phyloP scores from a whole-genome alignment of 2,888 invertebrate genomes.

The Lasioglossum villosulum region DNA sequence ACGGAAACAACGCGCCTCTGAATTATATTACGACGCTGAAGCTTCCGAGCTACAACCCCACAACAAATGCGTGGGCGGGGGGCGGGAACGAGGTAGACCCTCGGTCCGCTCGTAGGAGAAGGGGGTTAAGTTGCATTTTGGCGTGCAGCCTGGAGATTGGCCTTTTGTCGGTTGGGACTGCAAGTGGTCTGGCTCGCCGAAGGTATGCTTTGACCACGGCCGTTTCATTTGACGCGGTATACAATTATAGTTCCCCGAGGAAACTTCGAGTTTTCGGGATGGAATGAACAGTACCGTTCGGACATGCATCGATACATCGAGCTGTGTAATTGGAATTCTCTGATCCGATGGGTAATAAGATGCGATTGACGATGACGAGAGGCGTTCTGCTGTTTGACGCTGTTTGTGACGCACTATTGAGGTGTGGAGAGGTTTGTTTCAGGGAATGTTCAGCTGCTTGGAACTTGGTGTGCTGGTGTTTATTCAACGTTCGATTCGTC shows the following conservation, averaged over 20 bases:
- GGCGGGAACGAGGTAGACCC: neutral
- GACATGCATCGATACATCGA: conserved; percentile 38
- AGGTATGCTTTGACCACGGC: conserved; percentile 69
- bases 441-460: neutral
- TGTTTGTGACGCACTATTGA: neutral
- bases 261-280: conserved; percentile 66
- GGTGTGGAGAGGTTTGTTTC: neutral
- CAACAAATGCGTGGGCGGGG: neutral
- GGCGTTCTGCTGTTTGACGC: neutral
- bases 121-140: conserved; percentile 24
- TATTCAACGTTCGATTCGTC: neutral
- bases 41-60: conserved; percentile 35
- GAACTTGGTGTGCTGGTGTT: neutral
- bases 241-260: conserved; percentile 64
- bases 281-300: conserved; percentile 52
- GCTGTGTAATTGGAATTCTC: conserved; percentile 44
- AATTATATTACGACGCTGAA: conserved; percentile 54
- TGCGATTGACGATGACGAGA: neutral
- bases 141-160: conserved; percentile 47
- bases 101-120: neutral
- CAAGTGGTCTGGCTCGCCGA: conserved; percentile 58
- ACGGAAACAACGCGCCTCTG: conserved; percentile 34
- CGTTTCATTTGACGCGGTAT: conserved; percentile 60
- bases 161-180: conserved; percentile 65
- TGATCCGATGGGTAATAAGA: conserved; percentile 25